Base-by-base conservation (phyloP, 2,113 vertebrate genomes). In the Pyxicephalus adspersus region DNA sequence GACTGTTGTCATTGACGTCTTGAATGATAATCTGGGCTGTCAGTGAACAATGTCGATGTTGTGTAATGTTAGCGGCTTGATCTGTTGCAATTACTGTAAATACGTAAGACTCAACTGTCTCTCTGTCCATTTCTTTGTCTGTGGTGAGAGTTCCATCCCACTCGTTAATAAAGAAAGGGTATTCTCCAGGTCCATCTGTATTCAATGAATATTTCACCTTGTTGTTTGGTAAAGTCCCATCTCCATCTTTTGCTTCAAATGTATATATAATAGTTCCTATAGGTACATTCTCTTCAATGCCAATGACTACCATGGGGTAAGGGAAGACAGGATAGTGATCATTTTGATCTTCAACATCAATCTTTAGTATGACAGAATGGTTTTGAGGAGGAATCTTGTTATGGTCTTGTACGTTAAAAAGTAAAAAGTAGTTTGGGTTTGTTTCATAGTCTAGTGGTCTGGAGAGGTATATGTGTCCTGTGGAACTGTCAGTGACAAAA, bases 1-100 rank as follows among this genome's bases (percentile, higher is more conserved):
- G 97, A 15, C 85, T 90, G 89, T 97, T 96, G 87, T 99, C 97
- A 34, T 98, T 98, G 38, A 92, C 73, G 19, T 98, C 97, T 83
- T 96, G 83, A 86, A 99, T 84, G 82, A 95, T 87, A 54, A 97
- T 85, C 88, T 92, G 93, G 9, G 83, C 95, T 3, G 91, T 89
- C 85, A 96, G 76, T 0, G 94, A 92, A 18, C 85, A 73, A 57
- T 83, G 31, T 7, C 85, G 89, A 0, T 90, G 90, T 63, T 95
- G 92, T 1, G 87, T 91, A 65, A 86, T 61, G 17, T 90, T 92
- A 78, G 86, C 81, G 3, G 93, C 90, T 83, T 90, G 94, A 81
- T 98, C 95, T 0, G 90, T 89, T 0, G 94, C 96, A 0, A 89
- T 94, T 0, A 99, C 92, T 0, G 85, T 94, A 73, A 99, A 87